These are phyloP conservation scores for Salminus brasiliensis DNA, from an alignment of 2,113 vertebrate genomes.

Conservation along the genomic window DNA sequence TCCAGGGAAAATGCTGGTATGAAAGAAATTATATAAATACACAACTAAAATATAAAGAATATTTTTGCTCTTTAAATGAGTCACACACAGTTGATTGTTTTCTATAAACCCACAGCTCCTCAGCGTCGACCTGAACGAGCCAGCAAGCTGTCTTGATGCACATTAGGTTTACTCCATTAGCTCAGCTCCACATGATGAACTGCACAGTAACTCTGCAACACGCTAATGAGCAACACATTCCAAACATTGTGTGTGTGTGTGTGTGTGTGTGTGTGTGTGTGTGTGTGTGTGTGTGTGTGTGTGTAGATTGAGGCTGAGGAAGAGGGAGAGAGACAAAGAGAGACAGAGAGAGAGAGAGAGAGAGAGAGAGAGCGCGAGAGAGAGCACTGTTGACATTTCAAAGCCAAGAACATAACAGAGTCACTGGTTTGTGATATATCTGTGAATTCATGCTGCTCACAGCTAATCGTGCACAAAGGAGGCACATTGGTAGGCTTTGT, in stretches of 20 bases:
- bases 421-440: slow-evolving; percentile 13
- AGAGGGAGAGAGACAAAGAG: not conserved
- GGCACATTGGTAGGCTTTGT: not conserved
- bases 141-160: slow-evolving; percentile 46
- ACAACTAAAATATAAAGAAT: not conserved
- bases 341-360: not conserved
- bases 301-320: not conserved
- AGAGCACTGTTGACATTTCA: slow-evolving; percentile 8
- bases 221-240: slow-evolving; percentile 47
- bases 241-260: slow-evolving; percentile 10
- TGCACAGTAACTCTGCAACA: slow-evolving; percentile 48
- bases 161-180: slow-evolving; percentile 58
- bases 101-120: slow-evolving; percentile 49
- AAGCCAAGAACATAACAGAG: slow-evolving; percentile 11
- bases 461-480: not conserved
- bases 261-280: not conserved
- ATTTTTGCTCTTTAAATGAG: slow-evolving; percentile 30
- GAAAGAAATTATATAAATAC: slow-evolving; percentile 4
- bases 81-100: slow-evolving; percentile 44
- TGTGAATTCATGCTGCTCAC: not conserved
- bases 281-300: slow-evolving; percentile 4
- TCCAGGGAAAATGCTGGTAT: not conserved
- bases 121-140: slow-evolving; percentile 41
- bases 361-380: not conserved
- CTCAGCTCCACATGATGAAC: slow-evolving; percentile 47